These are phyloP conservation scores for Hirudinaria manillensis DNA, from an alignment of 2,888 invertebrate genomes.

Conservation along the genomic window DNA sequence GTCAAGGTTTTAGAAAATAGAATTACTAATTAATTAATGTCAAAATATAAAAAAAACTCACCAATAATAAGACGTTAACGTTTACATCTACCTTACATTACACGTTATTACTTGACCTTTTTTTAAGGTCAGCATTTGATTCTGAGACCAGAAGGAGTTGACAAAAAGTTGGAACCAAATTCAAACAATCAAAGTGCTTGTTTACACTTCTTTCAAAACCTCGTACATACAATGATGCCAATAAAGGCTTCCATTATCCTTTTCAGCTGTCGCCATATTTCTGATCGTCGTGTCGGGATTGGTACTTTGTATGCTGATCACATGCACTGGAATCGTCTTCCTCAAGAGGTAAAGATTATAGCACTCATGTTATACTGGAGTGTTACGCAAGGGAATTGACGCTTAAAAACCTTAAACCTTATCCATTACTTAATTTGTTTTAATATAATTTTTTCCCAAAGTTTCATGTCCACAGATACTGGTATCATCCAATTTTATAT, in stretches of 20 bases:
- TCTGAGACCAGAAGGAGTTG: neutral
- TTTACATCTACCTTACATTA: neutral
- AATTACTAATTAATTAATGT: neutral
- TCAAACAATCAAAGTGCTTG: neutral
- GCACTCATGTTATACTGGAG: too few relatives aligned
- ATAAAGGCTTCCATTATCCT: neutral
- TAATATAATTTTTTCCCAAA: neutral
- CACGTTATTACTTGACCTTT: neutral
- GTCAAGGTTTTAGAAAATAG: neutral
- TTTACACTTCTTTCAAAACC: neutral
- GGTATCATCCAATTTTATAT: neutral
- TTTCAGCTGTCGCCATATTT: constrained; percentile 20
- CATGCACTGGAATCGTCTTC: constrained; percentile 15
- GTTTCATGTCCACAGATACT: neutral
- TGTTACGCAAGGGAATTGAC: too few relatives aligned
- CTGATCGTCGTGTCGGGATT: constrained; percentile 13
- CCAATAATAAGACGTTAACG: neutral
- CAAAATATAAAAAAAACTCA: neutral
- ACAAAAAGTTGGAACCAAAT: neutral
- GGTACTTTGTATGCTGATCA: constrained; percentile 19
- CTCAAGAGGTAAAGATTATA: constrained; percentile 4
- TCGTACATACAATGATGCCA: neutral
- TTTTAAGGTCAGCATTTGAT: neutral
- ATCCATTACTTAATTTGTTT: neutral
- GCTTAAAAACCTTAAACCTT: too few relatives aligned